These are phyloP conservation scores for Plumapathes pennacea DNA, from an alignment of 92 coral and sea anemone species.

Conservation along the genomic window DNA sequence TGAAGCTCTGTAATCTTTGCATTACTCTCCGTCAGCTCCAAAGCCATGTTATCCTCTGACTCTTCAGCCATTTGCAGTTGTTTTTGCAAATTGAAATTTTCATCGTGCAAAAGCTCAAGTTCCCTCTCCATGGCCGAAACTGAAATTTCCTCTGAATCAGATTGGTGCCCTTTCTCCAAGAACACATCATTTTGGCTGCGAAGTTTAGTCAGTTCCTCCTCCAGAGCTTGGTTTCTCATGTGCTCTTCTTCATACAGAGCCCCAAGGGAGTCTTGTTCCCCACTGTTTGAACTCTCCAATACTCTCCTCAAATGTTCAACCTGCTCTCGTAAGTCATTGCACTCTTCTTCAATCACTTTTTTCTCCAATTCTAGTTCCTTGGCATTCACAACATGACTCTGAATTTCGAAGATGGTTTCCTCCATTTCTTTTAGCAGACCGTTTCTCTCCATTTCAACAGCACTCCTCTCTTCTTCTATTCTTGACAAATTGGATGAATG, in stretches of 20 bases:
- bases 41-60: constrained; percentile 75
- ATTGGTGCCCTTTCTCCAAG: constrained; percentile 5
- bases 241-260: constrained; percentile 33
- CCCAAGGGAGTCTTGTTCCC: constrained; percentile 27
- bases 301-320: constrained; percentile 57
- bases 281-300: constrained; percentile 34
- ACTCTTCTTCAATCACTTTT: constrained; percentile 65
- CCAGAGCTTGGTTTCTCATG: constrained; percentile 37
- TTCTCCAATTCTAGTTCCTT: constrained; percentile 68
- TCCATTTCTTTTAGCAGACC: constrained; percentile 67
- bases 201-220: constrained; percentile 57
- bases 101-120: constrained; percentile 49
- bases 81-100: constrained; percentile 65
- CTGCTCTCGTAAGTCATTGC: constrained; percentile 60
- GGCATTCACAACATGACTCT: constrained; percentile 73
- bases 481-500: constrained; percentile 46
- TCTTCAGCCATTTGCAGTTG: constrained; percentile 79
- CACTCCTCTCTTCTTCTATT: constrained; percentile 66
- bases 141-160: constrained; percentile 14
- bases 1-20: constrained; percentile 55
- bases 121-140: constrained; percentile 28
- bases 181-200: constrained; percentile 63
- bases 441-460: constrained; percentile 63
- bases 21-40: constrained; percentile 56
- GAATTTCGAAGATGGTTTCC: constrained; percentile 69